Conservation (phyloP, 2,797 vertebrate species). For the Bufotes viridis region DNA sequence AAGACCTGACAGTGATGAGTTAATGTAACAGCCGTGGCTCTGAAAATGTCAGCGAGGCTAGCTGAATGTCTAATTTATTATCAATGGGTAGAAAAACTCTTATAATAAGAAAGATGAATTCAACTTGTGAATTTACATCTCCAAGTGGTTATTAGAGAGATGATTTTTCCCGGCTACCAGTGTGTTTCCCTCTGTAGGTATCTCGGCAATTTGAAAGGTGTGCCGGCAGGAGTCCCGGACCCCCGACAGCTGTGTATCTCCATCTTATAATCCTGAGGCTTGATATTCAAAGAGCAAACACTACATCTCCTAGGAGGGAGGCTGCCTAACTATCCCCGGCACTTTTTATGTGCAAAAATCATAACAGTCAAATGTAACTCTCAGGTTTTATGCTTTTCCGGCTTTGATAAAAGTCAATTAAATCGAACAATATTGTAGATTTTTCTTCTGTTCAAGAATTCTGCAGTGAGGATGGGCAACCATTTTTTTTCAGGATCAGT, state of each 20-base stretch:
- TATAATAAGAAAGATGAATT: slow-evolving; percentile 58
- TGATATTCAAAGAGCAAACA: slow-evolving; percentile 55
- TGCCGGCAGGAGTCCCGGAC: slow-evolving; percentile 38
- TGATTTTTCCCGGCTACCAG: slow-evolving; percentile 52
- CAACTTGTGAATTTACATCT: slow-evolving; percentile 58
- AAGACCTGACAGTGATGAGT: slow-evolving; percentile 35
- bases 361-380: neutral
- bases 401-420: slow-evolving; percentile 5
- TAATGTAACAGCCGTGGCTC: slow-evolving; percentile 25
- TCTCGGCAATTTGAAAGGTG: slow-evolving; percentile 57
- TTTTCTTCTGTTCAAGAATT: neutral
- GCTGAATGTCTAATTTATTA: slow-evolving; percentile 57
- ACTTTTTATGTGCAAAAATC: slow-evolving; percentile 12
- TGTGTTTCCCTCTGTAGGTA: slow-evolving; percentile 47
- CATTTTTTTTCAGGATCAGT: neutral
- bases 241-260: slow-evolving; percentile 45
- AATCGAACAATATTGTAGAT: slow-evolving; percentile 4
- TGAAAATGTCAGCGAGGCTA: slow-evolving; percentile 39
- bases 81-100: slow-evolving; percentile 56
- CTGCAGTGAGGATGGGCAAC: neutral
- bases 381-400: neutral
- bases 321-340: slow-evolving; percentile 25
- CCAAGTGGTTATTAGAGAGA: slow-evolving; percentile 59
- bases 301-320: slow-evolving; percentile 27
- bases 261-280: slow-evolving; percentile 42